Base-by-base conservation (phyloP, 1,140 invertebrate species). In the Drosophila pectinifera region DNA sequence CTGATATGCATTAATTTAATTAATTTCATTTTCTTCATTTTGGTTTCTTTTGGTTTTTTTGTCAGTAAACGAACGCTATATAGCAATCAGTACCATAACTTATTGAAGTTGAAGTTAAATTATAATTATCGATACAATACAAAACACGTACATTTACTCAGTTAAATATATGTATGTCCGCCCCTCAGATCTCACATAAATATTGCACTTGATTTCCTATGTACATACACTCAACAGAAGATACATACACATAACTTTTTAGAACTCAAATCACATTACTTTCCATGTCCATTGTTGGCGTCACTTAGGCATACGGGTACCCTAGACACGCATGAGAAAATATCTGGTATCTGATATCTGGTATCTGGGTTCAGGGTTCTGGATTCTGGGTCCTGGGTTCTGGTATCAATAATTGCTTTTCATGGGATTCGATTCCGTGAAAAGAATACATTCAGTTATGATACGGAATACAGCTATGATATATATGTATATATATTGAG, bases 1-100 rank as follows among this genome's bases (percentile, higher is more conserved):
- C 51, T 85, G 81, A 85, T 85, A 85, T 85, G 81, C 82, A 86
- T 84, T 84, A 80, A 84, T 84, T 84, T 77, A 84, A 76, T 74
- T 74, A 74, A 73, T 73, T 74, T 48, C n/a, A n/a, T n/a, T n/a
- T n/a, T n/a, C 36, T 55, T 49, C 11, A 5, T 14, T 14, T 36
- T 20, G 14, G 28, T 34, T 73, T 34, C 49, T 36, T 34, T 34
- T 34, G 34, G 49, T n/a, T 34, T 16, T 51, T 34, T 34, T 51
- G 49, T 36, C 28, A 51, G 38, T 51, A 45, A 46, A 67, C 34
- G 43, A 43, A 61, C 41, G 39, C 56, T 42, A 53, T 28, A 58
- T 48, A 64, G 58, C 51, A 56, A 48, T 68, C 53, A 56, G 42
- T 43, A 43, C 56, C 61, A 67, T 18, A 65, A 31, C 34, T 39